Conservation (phyloP, 2,888 invertebrate genomes). For the Ernsta delagoae region DNA sequence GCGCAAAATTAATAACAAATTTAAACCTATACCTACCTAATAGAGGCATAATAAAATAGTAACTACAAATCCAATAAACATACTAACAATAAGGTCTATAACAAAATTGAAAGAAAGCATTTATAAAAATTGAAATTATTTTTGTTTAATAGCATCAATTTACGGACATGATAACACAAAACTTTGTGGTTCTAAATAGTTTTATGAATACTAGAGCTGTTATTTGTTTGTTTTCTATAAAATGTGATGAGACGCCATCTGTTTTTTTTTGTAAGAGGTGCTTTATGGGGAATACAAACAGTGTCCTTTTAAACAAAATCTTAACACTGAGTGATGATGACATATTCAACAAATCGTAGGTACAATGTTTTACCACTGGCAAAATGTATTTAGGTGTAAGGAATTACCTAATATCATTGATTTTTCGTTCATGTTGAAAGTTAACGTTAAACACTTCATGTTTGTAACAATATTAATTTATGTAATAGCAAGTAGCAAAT, state of each 20-base stretch:
- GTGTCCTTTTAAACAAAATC: constrained; percentile 10
- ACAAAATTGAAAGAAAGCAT: background rate
- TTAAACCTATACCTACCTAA: background rate
- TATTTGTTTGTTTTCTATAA: constrained; percentile 22
- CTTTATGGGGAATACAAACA: constrained; percentile 11
- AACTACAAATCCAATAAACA: background rate
- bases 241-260: constrained; percentile 5
- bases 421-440: too few species aligned
- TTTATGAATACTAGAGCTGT: background rate
- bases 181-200: background rate
- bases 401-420: too few species aligned
- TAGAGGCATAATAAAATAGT: background rate
- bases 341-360: background rate
- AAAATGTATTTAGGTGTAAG: too few species aligned
- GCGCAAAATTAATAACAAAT: background rate
- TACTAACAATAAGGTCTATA: too few species aligned
- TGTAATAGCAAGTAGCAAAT: background rate
- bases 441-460: too few species aligned
- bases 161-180: background rate
- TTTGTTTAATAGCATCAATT: background rate
- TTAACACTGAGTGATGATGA: constrained; percentile 17
- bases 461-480: background rate
- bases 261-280: constrained; percentile 17
- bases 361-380: too few species aligned
- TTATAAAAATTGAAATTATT: background rate